Base-by-base conservation (phyloP, 2,113 vertebrate species). In the Columbina picui region DNA sequence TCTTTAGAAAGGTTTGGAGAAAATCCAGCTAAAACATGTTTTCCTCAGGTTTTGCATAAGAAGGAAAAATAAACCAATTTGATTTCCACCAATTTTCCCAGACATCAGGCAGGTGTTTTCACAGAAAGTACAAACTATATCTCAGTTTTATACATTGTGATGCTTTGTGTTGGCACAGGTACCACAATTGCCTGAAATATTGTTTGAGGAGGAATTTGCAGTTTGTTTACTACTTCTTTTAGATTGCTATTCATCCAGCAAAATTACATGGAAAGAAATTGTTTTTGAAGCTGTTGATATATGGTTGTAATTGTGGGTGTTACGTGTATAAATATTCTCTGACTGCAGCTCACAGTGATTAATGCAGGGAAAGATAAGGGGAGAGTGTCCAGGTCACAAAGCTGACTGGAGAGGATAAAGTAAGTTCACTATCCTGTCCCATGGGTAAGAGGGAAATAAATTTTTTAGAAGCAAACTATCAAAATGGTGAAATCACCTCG, bases 41-140 rank as follows among this genome's bases (percentile, higher is more conserved):
- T 94, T 84, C 30, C 55, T 85, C 49, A 45, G 9, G 20, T 83
- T 94, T 76, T 81, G 8, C 39, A 34, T 43, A 56, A 74, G 85
- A 69, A 61, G 56, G n/a, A 73, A 57, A 91, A 78, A 29, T 12
- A 39, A 56, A 94, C 3, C 9, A 6, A 15, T 64, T 89, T 75
- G 15, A 65, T 69, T 93, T 80, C 50, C 41, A 50, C 6, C 5
- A 39, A 1, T 29, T 63, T 83, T 61, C 29, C 38, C 9, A 55
- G 38, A 14, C 16, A n/a, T 56, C 30, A 29, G n/a, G 11, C 23
- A 59, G 32, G 6, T 18, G 17, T 90, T 83, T 61, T 59, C 61
- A 65, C 38, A 71, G 38, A 41, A 69, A 73, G 8, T 38, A 38
- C 41, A 73, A 92, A 73, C n/a, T 45, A 1, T 5, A 22, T 16